Base-by-base conservation (phyloP, 2,113 vertebrate genomes). In the Dolichotis patagonum region DNA sequence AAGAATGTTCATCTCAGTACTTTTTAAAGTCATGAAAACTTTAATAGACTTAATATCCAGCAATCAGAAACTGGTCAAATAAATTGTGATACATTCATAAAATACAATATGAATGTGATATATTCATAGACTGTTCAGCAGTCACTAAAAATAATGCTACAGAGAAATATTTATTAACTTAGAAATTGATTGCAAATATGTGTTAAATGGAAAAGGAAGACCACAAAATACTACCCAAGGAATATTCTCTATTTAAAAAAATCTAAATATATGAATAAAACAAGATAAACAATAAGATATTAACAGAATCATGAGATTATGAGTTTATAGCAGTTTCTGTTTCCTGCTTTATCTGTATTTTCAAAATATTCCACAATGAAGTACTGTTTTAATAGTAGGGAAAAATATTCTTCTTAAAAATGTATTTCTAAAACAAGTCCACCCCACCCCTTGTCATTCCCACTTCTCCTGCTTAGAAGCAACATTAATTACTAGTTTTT, bases 331-430 rank as follows among this genome's bases (percentile, higher is more conserved):
- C 73, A 78, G 19, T 82, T 87, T 84, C 54, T 88, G 9, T 93
- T 92, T 83, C 60, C 81, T 95, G 52, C 28, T 92, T 92, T 91
- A 80, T 54, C 65, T 81, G 2, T 43, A 81, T 69, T 87, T 92
- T 62, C 46, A 80, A 65, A 85, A n/a, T 88, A 88, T 91, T 83
- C 80, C 24, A 77, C 32, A 83, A 30, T 88, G 49, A 96, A 46
- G 22, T 85, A 69, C n/a, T 69, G 56, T 12, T 92, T 94, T 88
- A 13, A 7, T 49, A 90, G 78, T 54, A 62, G 85, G n/a, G 38
- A 54, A 89, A 75, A 83, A 63, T 63, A 35, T 69, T 93, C 88
- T 93, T 26, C 73, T 87, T 96, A 65, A 95, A 96, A 90, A 35
- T 56, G 28, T 2, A 75, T 63, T 91, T 82, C 46, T 73, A 62